phyloP scores from a whole-genome alignment of 1,140 invertebrate genomes.

The Zaprionus inermis region DNA sequence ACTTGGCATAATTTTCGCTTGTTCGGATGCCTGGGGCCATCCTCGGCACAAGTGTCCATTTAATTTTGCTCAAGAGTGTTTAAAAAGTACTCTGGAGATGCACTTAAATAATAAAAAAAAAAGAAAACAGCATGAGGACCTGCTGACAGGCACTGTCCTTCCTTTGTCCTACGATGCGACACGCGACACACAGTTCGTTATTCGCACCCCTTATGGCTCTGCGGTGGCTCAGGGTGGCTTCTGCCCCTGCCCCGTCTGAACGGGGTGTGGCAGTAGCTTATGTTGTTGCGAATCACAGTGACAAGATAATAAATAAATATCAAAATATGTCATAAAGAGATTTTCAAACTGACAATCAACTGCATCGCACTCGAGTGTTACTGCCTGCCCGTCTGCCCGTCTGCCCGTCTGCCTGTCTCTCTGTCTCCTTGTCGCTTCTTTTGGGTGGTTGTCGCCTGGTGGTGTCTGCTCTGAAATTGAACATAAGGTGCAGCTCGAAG shows the following conservation, averaged over 20 bases:
- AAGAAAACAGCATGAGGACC: conserved; percentile 49
- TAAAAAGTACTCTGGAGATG: conserved; percentile 51
- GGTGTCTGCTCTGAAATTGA: conserved; percentile 32
- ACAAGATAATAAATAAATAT: conserved; percentile 84
- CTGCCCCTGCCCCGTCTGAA: neutral
- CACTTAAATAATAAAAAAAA: conserved; percentile 45
- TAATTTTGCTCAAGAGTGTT: conserved; percentile 76
- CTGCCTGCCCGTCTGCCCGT: conserved; percentile 1
- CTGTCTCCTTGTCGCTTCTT: neutral
- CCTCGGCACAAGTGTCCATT: conserved; percentile 65
- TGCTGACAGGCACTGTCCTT: conserved; percentile 62
- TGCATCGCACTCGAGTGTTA: conserved; percentile 5
- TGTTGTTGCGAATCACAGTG: conserved; percentile 71
- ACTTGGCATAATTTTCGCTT: conserved; percentile 72
- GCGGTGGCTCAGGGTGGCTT: conserved; percentile 34
- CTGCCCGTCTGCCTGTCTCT: neutral
- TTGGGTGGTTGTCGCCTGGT: conserved; percentile 2
- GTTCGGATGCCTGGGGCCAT: conserved; percentile 14
- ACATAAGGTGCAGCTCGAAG: conserved; percentile 30
- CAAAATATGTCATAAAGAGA: conserved; percentile 83
- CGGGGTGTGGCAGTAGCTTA: conserved; percentile 58
- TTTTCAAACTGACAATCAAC: conserved; percentile 52
- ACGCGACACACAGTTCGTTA: conserved; percentile 69
- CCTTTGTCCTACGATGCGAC: conserved; percentile 47
- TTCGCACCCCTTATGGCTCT: conserved; percentile 31